Base-by-base conservation (phyloP, 2,113 vertebrate genomes). In the Jaculus jaculus region DNA sequence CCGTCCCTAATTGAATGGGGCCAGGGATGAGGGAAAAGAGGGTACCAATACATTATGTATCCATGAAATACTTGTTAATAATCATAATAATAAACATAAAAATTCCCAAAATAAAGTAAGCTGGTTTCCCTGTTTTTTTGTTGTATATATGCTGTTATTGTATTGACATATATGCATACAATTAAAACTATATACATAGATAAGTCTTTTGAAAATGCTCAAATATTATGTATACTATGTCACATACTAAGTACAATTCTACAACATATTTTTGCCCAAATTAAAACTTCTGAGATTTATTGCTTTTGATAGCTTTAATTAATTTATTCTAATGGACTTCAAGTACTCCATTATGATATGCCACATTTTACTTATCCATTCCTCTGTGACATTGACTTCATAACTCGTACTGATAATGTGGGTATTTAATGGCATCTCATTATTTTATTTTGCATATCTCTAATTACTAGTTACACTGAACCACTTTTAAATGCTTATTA, bases 211-310 rank as follows among this genome's bases (percentile, higher is more conserved):
- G 13, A 26, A 94, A 91, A 0, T 37, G 78, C 82, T 93, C 32
- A 78, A 75, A 63, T 23, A 21, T 68, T 87, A 30, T 65, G 30
- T 54, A 84, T 37, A 18, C 47, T 73, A 12, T 34, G 47, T 23
- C 3, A 66, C 72, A 69, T 10, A 65, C n/a, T 34, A 58, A 0
- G 23, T 75, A 42, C 16, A 18, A 34, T 84, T 77, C 24, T 85
- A 0, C 17, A 81, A 61, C 1, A 42, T 65, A 54, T 39, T 42
- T 42, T 96, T 75, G 39, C 16, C 71, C 68, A 78, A 85, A 78
- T 39, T 82, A 88, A 88, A 90, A 39, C 86, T 86, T 3, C 32
- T 89, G 66, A 83, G 32, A 80, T 69, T 63, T 89, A 77, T n/a
- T 30, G 71, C 30, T 77, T 6, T 75, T 84, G 30, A 72, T 89